Evolutionary conservation across 92 coral and sea anemone genomes (phyloP).

Genomic region (Palythoa grandis): DNA sequence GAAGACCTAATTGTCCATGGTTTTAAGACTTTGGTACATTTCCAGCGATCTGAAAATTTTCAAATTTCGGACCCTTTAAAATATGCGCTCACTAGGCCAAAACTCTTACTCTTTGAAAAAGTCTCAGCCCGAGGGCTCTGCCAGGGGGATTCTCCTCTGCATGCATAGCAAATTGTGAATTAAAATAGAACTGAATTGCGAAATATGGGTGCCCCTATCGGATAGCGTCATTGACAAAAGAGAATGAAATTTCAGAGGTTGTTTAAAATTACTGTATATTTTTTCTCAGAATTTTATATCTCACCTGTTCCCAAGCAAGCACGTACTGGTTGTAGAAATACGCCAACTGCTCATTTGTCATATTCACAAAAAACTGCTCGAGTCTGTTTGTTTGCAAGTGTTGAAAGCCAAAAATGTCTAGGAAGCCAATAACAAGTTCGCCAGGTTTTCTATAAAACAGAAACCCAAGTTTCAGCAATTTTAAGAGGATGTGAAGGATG

Average conservation of each 20-base stretch:
- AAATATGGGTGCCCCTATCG: too few species aligned
- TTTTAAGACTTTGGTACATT: too few species aligned
- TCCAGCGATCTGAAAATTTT: too few species aligned
- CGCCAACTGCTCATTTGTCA: conserved; percentile 72
- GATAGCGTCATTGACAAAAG: not conserved
- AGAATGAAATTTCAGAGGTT: not conserved
- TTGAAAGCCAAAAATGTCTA: conserved; percentile 82
- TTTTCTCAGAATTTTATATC: not conserved
- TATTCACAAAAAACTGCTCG: conserved; percentile 75
- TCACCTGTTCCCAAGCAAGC: conserved; percentile 40
- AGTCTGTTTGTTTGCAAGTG: conserved; percentile 55
- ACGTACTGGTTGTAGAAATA: conserved; percentile 53
- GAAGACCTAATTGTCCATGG: too few species aligned
- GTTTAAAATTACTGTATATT: not conserved
- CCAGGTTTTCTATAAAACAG: conserved; percentile 20
- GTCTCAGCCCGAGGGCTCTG: too few species aligned
- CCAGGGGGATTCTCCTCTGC: too few species aligned
- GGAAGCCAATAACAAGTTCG: conserved; percentile 53
- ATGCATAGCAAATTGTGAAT: too few species aligned
- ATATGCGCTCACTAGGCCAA: too few species aligned
- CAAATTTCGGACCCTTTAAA: too few species aligned
- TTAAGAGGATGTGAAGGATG: not conserved
- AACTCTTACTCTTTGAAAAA: too few species aligned
- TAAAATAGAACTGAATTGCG: too few species aligned
- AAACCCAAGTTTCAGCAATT: not conserved